Base-by-base conservation (phyloP, 2,797 vertebrate species). In the Trachurus trachurus region DNA sequence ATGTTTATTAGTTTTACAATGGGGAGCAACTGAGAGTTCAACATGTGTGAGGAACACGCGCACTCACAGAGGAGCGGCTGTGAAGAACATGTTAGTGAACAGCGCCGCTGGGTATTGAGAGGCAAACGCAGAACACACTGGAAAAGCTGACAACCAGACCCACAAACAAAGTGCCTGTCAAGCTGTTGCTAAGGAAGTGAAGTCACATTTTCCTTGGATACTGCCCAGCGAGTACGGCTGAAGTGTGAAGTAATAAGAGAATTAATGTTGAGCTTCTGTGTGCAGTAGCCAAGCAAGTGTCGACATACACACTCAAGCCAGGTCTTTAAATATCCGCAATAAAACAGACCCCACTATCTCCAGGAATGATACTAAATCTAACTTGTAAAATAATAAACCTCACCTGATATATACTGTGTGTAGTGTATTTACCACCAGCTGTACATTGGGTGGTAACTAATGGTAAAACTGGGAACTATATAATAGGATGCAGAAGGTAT, bases 151-250 rank as follows among this genome's bases (percentile, higher is more conserved):
- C 92, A 82, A 80, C 63, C 29, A 80, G 89, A 75, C 64, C 86
- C 73, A 89, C 81, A 93, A 90, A 92, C 91, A 90, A 89, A 91
- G 84, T 83, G 85, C 78, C 87, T 76, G 88, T 92, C 90, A 92
- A 93, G 76, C 59, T 68, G 87, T 91, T 88, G 86, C 89, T 93
- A 91, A 90, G 92, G 86, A 93, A 91, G 86, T 94, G 87, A 94
- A 91, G 87, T 94, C 91, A 93, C 86, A 87, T 90, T 94, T 93
- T 94, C 92, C 90, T 87, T 92, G 87, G 89, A 91, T 83, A 89
- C 66, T 0, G 47, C 75, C 84, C 91, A 93, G 80, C 0, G 15
- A 78, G 85, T 82, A 76, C 1, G 56, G 67, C 88, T 80, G 76
- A 91, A 90, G 91, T 86, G 89, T 91, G 87, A 90, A 91, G 88